A percentile compares a stretch with the other conserved stretches of the same genome.
These are phyloP conservation scores for Lagopus muta DNA, from an alignment of 2,113 vertebrate species.

Conservation along the genomic window DNA sequence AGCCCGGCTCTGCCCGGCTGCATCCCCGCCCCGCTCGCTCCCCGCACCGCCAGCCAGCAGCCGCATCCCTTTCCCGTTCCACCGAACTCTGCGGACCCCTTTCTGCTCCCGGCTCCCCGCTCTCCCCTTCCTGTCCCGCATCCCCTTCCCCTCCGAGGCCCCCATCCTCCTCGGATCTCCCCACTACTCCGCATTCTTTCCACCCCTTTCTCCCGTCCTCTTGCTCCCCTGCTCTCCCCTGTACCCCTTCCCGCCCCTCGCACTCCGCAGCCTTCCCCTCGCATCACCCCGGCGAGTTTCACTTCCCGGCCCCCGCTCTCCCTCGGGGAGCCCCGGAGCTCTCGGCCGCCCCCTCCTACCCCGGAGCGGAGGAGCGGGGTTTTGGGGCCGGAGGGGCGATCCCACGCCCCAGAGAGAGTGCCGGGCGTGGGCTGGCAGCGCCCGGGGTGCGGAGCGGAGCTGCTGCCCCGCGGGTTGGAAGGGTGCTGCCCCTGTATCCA, in stretches of 20 bases:
- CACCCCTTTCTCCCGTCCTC: not conserved
- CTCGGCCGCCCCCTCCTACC: conserved; percentile 19
- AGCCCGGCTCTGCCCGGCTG: not conserved
- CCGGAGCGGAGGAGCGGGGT: conserved; percentile 2
- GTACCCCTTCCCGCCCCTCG: no score
- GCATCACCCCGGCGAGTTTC: not conserved
- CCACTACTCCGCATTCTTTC: not conserved
- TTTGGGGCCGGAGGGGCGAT: not conserved
- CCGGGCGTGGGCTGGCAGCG: not conserved
- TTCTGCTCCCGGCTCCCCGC: not conserved
- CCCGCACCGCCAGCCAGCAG: not conserved
- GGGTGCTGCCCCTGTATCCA: not conserved
- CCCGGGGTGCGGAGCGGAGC: not conserved
- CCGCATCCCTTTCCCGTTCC: not conserved
- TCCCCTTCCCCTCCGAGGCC: not conserved
- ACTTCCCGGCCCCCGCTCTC: conserved; percentile 25
- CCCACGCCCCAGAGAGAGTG: not conserved
- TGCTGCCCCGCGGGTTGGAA: not conserved
- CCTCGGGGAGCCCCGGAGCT: not conserved
- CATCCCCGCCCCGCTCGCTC: not conserved
- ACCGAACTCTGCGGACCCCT: not conserved
- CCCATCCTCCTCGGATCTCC: conserved; percentile 24
- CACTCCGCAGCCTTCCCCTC: not conserved
- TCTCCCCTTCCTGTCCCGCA: not conserved
- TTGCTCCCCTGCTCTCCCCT: not conserved